Conservation (phyloP, 2,888 invertebrate genomes). For the Drosophila neotestacea region DNA sequence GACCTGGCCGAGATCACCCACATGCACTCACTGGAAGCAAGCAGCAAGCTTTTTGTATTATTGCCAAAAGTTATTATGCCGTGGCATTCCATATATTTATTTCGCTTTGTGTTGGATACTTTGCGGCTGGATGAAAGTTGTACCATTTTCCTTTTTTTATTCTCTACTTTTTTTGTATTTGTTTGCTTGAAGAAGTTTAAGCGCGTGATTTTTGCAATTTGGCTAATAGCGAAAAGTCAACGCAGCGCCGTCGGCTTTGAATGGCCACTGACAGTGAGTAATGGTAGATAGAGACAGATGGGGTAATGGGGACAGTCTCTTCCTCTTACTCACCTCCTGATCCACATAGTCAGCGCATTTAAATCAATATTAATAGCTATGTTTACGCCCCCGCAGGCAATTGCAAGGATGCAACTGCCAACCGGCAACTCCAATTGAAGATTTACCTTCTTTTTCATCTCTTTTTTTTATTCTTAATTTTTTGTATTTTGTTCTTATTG, state of each 20-base stretch:
- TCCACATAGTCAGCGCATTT: slow-evolving; percentile 47
- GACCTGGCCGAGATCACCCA: slow-evolving; percentile 20
- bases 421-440: slow-evolving; percentile 51
- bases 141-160: slow-evolving; percentile 21
- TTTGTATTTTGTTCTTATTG: slow-evolving; percentile 14
- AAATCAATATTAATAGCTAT: slow-evolving; percentile 74
- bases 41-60: slow-evolving; percentile 68
- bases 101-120: slow-evolving; percentile 61
- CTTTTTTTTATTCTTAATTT: slow-evolving; percentile 19
- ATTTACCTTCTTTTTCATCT: slow-evolving; percentile 51
- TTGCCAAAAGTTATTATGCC: slow-evolving; percentile 76
- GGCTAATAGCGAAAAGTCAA: slow-evolving; percentile 70
- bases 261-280: slow-evolving; percentile 63
- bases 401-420: slow-evolving; percentile 44
- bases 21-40: slow-evolving; percentile 34
- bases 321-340: not conserved
- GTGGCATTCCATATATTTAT: slow-evolving; percentile 55
- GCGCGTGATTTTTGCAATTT: slow-evolving; percentile 71
- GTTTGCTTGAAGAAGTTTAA: slow-evolving; percentile 53
- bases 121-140: slow-evolving; percentile 59
- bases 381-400: slow-evolving; percentile 53
- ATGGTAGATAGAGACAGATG: slow-evolving; percentile 36
- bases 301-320: slow-evolving; percentile 30
- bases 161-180: slow-evolving; percentile 1
- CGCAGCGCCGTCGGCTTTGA: slow-evolving; percentile 57